Evolutionary conservation across 1,140 invertebrate genomes (phyloP), one percentile per base, ranked within the genome.

Genomic region (Drosophila punjabiensis): DNA sequence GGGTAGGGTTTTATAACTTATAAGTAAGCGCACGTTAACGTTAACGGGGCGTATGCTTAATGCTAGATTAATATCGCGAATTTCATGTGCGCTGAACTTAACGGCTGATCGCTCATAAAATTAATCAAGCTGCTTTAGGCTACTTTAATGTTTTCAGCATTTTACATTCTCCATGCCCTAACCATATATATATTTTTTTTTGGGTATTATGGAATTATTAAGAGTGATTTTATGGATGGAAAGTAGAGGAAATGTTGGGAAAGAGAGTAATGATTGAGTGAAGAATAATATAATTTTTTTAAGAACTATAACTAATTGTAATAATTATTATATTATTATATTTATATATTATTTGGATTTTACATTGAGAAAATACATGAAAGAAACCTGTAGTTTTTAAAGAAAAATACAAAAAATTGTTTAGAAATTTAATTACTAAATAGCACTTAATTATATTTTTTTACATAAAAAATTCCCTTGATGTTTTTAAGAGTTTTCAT

Each of bases 51-150:
- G 86, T 90, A 90, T 90, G 86, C 86, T 90, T 90, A 90, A 90
- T 90, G 79, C 86, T 86, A 90, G 86, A 90, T 90, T 90, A 90
- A 52, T 73, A 90, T 88, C 89, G 76, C 81, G 43, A 78, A 65
- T 89, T 88, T 88, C 73, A 76, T 88, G 85, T 91, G 87, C 81
- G 81, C 83, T 84, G 89, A 92, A 92, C 84, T 92, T 92, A 92
- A 92, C 91, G 91, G 91, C 91, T 92, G 91, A 92, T 92, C 91
- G 91, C 91, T 92, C 91, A 91, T 91, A 91, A 91, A 92, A 92
- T 92, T 92, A 92, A 92, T 92, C 91, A 92, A 92, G 84, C 91
- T 92, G 91, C 91, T 91, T 91, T 91, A 91, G 88, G 83, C 84
- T 82, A 84, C 84, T 82, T 87, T 63, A 83, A 80, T 76, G 61